Evolutionary conservation across 2,113 vertebrate species (phyloP), one percentile per base, ranked within the genome.

Genomic region (Gila orcuttii): DNA sequence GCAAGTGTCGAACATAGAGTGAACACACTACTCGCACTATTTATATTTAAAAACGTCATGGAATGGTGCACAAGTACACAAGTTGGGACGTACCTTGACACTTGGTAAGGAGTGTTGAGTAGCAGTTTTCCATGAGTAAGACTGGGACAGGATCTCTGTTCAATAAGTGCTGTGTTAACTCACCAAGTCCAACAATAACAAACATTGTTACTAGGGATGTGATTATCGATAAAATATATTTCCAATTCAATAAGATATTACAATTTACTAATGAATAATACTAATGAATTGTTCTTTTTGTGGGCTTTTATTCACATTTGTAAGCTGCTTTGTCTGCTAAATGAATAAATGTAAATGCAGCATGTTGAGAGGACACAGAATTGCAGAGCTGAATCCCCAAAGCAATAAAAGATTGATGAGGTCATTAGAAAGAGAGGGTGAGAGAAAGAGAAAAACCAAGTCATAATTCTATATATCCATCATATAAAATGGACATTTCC

Each of bases 401-500:
- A n/a, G 31, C 17, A 17, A 79, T 71, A 85, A 69, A 84, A 88
- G 84, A 10, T 64, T 31, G 15, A 47, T 47, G 45, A 33, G 45
- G 62, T 82, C 79, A 69, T 69, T 52, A 52, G 45, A 82, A 69
- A 69, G 79, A 28, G 42, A 66, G 60, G 47, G 59, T 6, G 6
- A 31, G 36, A 31, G 39, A 28, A 50, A 23, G 57, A 45, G 57
- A 64, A 82, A 50, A 82, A 68, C 28, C 28, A 52, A 69, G 45
- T 68, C 64, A 82, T 69, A 82, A 69, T 82, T 69, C 45, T 45
- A 82, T 69, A 82, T 69, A 82, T 82, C 62, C 62, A 69, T 82
- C 79, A 83, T 73, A 83, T 73, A 83, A 83, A 83, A 73, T 71
- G 64, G 81, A 59, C 62, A 82, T 77, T 82, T 31, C 66, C 57